A percentile compares a stretch with the other conserved stretches of the same genome.
These are phyloP conservation scores for Eclectus roratus DNA, from an alignment of 2,113 vertebrate genomes.

Conservation along the genomic window DNA sequence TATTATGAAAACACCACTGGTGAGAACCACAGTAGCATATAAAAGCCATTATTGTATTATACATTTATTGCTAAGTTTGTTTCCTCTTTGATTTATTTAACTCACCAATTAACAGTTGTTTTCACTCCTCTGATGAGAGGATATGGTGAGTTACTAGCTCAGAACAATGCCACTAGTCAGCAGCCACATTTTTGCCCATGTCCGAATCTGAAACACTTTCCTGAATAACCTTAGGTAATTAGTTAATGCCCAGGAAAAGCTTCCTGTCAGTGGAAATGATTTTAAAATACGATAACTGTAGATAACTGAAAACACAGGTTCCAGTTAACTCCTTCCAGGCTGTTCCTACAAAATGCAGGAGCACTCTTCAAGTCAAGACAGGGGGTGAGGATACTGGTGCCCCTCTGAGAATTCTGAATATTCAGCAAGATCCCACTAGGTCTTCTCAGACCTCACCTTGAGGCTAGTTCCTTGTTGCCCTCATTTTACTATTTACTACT, in stretches of 20 bases:
- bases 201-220: not conserved
- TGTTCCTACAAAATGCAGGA: not conserved
- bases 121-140: not conserved
- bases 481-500: not conserved
- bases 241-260: not conserved
- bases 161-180: not conserved
- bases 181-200: not conserved
- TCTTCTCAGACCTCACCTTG: not conserved
- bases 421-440: not conserved
- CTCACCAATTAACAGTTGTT: not conserved
- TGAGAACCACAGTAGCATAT: conserved; percentile 30
- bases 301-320: not conserved
- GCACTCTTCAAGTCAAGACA: not conserved
- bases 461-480: not conserved
- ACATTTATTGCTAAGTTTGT: conserved; percentile 39
- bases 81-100: conserved; percentile 47
- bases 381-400: not conserved
- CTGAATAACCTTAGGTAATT: not conserved
- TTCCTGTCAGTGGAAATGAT: not conserved
- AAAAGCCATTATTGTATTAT: conserved; percentile 37
- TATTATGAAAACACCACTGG: conserved; percentile 43
- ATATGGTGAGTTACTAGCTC: not conserved
- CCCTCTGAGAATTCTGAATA: not conserved
- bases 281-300: not conserved
- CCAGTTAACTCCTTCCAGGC: not conserved